Base-by-base conservation (phyloP, 2,797 vertebrate genomes). In the Knipowitschia caucasica region DNA sequence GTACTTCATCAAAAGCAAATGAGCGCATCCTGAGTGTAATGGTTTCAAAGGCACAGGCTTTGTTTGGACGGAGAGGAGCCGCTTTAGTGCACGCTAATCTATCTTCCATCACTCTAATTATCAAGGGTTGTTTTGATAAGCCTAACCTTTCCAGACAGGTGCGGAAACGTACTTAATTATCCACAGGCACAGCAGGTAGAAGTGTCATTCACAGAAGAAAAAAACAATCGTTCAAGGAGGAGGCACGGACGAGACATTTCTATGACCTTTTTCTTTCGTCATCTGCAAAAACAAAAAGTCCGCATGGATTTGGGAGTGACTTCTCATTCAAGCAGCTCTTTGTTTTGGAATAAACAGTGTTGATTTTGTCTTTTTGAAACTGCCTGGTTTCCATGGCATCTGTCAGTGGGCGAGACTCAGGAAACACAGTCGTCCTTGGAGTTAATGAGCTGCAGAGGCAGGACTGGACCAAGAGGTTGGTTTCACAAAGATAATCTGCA, bases 111-210 rank as follows among this genome's bases (percentile, higher is more conserved):
- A 35, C 55, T 57, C 51, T 75, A 72, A 78, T 84, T 75, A 77
- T 81, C 72, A 79, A 71, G 64, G 65, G 59, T 40, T 58, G 50
- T 63, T 82, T 64, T 82, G 67, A 84, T 88, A 71, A 82, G 50
- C 39, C 7, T 69, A 78, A 84, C 85, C 83, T 88, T 85, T 74
- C 42, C 52, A 78, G 52, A 59, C 60, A 74, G 71, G 59, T 60
- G 55, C 45, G 44, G 42, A 63, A 63, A 62, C 52, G 52, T 36
- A 31, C 34, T 76, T 78, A 83, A 83, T 87, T 24, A 71, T 69
- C 77, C 67, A 51, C 50, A 45, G 65, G 66, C 69, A 71, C 66
- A 67, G 44, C 56, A 56, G 59, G 55, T 57, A 57, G 49, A 38
- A 50, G 51, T 56, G 44, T 63, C 39, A 24, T 67, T 68, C 4